Percentiles rank a stretch among this genome's conserved stretches.
phyloP scores from a whole-genome alignment of 2,113 vertebrate genomes.

The Silurus glanis region DNA sequence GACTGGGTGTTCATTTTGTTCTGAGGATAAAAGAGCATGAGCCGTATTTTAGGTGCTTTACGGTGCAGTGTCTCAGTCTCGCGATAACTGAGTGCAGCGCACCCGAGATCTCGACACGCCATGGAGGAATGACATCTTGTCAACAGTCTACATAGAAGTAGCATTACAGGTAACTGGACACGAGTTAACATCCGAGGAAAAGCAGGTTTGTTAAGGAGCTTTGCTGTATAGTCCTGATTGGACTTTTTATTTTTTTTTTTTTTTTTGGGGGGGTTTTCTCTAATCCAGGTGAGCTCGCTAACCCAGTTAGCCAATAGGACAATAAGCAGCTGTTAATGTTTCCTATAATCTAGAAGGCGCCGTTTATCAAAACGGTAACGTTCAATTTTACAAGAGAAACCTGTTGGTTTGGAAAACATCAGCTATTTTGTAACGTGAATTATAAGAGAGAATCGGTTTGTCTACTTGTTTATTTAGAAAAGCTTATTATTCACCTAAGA shows the following conservation, averaged over 20 bases:
- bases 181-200: neutral
- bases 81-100: conserved; percentile 31
- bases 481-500: neutral
- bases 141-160: conserved; percentile 35
- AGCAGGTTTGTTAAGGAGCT: neutral
- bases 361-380: neutral
- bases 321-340: neutral
- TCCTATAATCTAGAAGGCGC: neutral
- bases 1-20: neutral
- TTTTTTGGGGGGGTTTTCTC: neutral
- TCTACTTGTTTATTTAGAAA: neutral
- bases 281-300: neutral
- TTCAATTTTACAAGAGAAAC: neutral
- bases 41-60: conserved; percentile 29
- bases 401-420: no score
- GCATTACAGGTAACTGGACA: conserved; percentile 37
- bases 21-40: neutral
- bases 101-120: conserved; percentile 25
- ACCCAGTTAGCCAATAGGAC: neutral
- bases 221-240: neutral
- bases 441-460: neutral
- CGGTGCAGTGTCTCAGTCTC: conserved; percentile 35
- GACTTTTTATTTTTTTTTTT: neutral
- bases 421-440: no score
- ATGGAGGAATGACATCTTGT: conserved; percentile 43